Percentiles rank a stretch among this genome's conserved stretches.
These are phyloP conservation scores for Erythrocercus mccallii DNA, from an alignment of 2,113 vertebrate genomes.

Conservation along the genomic window DNA sequence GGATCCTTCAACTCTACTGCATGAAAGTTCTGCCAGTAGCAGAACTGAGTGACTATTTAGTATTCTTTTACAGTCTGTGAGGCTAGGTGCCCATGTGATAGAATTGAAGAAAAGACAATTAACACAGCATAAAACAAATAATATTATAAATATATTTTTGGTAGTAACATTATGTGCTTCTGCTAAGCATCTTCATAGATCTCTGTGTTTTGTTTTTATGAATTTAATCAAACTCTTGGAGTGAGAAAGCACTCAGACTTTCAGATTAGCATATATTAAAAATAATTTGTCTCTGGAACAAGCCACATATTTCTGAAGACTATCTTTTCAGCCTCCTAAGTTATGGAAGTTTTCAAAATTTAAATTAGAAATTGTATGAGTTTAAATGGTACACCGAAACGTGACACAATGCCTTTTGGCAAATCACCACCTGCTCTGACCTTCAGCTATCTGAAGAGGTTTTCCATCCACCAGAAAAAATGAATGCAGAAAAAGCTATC, in stretches of 20 bases:
- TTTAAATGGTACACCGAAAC: not conserved
- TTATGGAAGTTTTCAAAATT: not conserved
- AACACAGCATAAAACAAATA: not conserved
- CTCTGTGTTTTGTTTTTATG: not conserved
- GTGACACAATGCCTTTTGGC: not conserved
- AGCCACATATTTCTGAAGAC: not conserved
- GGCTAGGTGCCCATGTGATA: not conserved
- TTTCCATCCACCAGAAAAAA: not conserved
- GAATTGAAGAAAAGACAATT: not conserved
- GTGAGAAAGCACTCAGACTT: not conserved
- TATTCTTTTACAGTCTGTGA: not conserved
- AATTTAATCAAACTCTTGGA: not conserved
- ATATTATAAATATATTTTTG: not conserved
- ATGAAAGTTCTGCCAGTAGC: not conserved
- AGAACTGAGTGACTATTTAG: not conserved
- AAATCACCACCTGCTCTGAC: not conserved
- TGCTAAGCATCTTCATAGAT: not conserved
- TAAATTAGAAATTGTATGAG: not conserved
- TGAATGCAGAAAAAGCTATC: not conserved
- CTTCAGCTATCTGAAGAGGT: not conserved
- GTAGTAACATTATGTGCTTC: not conserved
- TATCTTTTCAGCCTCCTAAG: not conserved
- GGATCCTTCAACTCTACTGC: not conserved
- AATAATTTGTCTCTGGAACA: not conserved
- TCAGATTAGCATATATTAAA: not conserved